Percentiles rank a stretch among this genome's conserved stretches.
phyloP scores from a whole-genome alignment of 1,140 invertebrate species.

The Neoseiulus cucumeris region DNA sequence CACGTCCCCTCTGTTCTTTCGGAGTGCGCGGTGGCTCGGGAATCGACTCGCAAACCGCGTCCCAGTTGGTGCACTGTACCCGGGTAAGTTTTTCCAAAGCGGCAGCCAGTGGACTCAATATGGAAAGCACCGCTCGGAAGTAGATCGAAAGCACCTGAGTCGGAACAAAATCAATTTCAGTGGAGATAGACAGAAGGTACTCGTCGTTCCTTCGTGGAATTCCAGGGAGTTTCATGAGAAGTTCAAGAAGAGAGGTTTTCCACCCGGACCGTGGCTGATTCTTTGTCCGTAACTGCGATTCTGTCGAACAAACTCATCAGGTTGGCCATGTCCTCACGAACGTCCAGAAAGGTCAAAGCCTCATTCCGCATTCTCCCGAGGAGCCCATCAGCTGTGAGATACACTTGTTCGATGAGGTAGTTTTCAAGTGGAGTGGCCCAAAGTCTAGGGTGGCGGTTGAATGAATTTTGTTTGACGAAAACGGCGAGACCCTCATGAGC shows the following conservation, averaged over 20 bases:
- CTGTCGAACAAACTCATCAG: background rate
- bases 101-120: background rate
- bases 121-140: background rate
- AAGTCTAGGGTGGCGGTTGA: too few species aligned
- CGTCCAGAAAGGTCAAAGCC: background rate
- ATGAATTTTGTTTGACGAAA: too few species aligned
- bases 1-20: background rate
- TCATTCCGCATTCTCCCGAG: background rate
- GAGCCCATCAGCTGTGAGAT: background rate
- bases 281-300: background rate
- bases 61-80: background rate
- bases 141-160: background rate
- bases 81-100: background rate
- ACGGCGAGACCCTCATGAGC: too few species aligned
- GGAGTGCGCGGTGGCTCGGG: background rate
- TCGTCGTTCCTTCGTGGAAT: background rate
- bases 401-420: background rate
- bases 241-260: background rate
- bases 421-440: background rate
- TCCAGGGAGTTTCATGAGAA: background rate
- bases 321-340: background rate
- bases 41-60: background rate
- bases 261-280: background rate
- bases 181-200: background rate
- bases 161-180: background rate